Conservation (phyloP, 2,797 vertebrate species). For the Masticophis lateralis region DNA sequence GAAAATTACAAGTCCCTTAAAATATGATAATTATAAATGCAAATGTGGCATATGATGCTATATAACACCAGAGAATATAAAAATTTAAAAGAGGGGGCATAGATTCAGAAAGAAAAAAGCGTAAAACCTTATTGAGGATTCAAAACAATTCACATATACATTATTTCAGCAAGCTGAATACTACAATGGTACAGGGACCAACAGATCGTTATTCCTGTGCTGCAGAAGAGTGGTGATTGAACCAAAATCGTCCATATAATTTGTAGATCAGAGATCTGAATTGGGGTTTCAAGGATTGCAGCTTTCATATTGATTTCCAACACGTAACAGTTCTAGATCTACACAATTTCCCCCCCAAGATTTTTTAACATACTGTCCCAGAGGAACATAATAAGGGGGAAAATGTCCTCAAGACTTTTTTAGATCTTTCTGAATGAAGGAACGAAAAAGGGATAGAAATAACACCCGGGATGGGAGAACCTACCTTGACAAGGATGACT, state of each 20-base stretch:
- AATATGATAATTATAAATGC: not conserved
- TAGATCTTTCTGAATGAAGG: not conserved
- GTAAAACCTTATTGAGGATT: not conserved
- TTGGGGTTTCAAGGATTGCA: not conserved
- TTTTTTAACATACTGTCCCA: not conserved
- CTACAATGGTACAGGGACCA: not conserved
- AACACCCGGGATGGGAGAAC: not conserved
- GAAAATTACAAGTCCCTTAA: not conserved
- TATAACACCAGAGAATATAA: not conserved
- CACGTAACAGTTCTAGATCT: not conserved
- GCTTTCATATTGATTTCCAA: not conserved
- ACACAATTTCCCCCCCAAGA: not conserved
- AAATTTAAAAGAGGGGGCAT: not conserved
- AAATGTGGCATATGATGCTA: not conserved
- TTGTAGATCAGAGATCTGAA: not conserved
- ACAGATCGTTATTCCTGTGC: not conserved
- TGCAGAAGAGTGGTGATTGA: not conserved
- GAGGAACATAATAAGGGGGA: not conserved
- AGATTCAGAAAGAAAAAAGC: not conserved
- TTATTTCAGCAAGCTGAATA: not conserved
- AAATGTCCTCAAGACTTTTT: not conserved
- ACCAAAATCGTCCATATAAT: not conserved
- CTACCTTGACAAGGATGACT: conserved; percentile 31
- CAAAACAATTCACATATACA: not conserved
- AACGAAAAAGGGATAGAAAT: conserved; percentile 8